These are phyloP conservation scores for Clarias gariepinus DNA, from an alignment of 2,113 vertebrate genomes.

Conservation along the genomic window DNA sequence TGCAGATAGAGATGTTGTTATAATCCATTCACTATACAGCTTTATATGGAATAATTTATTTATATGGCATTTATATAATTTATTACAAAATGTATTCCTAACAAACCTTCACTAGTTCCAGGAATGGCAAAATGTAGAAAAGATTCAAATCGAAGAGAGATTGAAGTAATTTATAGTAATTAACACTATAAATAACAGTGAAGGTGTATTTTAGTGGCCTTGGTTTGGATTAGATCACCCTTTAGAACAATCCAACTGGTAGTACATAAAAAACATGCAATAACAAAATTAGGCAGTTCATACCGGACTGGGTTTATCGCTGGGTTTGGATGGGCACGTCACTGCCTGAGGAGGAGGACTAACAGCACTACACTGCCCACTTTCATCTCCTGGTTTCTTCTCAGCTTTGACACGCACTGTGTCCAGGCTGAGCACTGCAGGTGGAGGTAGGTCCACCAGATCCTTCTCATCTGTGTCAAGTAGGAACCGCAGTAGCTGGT, in stretches of 20 bases:
- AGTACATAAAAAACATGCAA: background rate
- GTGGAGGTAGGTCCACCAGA: conserved; percentile 79
- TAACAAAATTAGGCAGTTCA: conserved; percentile 2
- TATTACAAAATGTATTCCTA: background rate
- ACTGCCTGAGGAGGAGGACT: conserved; percentile 39
- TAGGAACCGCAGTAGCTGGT: conserved; percentile 90
- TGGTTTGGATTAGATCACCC: background rate
- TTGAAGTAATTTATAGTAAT: background rate
- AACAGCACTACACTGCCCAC: conserved; percentile 57
- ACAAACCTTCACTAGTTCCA: background rate
- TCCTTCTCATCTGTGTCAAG: conserved; percentile 93
- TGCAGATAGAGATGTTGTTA: no score
- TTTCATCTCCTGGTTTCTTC: conserved; percentile 73
- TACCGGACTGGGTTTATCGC: conserved; percentile 73
- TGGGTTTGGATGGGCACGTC: conserved; percentile 60
- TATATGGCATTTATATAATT: background rate
- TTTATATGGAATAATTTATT: background rate
- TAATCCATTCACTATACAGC: background rate
- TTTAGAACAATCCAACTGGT: background rate
- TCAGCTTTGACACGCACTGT: conserved; percentile 89
- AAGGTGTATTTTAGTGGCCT: background rate
- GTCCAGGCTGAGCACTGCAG: conserved; percentile 80
- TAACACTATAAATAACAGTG: background rate
- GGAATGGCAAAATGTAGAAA: background rate
- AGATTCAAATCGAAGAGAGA: background rate